Evolutionary conservation across 1,140 invertebrate species (phyloP).

Genomic region (Brachionus calyciflorus): DNA sequence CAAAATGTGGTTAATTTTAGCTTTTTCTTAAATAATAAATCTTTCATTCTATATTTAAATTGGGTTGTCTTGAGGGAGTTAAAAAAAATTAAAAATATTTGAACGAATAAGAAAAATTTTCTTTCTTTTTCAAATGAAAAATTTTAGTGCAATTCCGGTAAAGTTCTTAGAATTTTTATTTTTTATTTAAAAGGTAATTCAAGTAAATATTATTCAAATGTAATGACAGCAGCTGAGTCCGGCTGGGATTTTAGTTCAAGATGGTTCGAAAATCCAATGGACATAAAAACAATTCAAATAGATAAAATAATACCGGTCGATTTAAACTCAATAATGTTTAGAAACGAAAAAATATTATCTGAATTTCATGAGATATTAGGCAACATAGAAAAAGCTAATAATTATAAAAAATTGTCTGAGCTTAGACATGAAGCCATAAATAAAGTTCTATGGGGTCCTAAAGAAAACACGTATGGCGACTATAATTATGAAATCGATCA

Average conservation of each 20-base stretch:
- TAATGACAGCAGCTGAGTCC: constrained; percentile 84
- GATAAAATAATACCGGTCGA: constrained; percentile 76
- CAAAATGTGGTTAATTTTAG: no score
- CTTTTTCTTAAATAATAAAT: no score
- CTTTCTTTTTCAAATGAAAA: no score
- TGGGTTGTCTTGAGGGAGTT: no score
- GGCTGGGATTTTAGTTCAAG: constrained; percentile 91
- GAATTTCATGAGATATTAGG: constrained; percentile 67
- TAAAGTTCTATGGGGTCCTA: constrained; percentile 78
- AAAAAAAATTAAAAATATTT: no score
- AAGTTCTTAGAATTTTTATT: no score
- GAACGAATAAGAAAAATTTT: no score
- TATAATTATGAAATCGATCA: constrained; percentile 70
- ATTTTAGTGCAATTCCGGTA: no score
- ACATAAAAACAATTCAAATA: constrained; percentile 61
- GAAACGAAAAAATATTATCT: constrained; percentile 73
- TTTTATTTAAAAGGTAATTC: no score
- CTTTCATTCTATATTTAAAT: no score
- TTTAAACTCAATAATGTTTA: constrained; percentile 75
- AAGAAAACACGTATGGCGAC: constrained; percentile 80
- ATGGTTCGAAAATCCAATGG: constrained; percentile 69
- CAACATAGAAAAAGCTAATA: constrained; percentile 66
- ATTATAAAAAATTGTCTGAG: constrained; percentile 67
- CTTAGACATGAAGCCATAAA: constrained; percentile 69
- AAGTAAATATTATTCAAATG: constrained; percentile 68